phyloP scores from a whole-genome alignment of 37 sponge, comb jelly and placozoan species.

The Bolinopsis microptera region DNA sequence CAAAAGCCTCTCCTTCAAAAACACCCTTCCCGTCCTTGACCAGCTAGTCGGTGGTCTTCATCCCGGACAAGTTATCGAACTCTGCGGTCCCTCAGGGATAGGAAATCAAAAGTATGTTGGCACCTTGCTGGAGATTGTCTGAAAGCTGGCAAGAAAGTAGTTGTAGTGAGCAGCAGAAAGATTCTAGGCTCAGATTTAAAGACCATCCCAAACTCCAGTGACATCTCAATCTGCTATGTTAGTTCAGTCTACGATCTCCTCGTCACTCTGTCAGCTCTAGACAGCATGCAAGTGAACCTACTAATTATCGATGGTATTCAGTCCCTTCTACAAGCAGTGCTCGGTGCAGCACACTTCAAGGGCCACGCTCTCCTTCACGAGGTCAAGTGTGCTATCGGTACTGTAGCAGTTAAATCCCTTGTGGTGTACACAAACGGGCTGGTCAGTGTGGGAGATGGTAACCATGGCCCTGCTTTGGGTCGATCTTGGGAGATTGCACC shows the following conservation, averaged over 20 bases:
- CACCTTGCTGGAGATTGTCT: conserved; percentile 30
- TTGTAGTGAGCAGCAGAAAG: neutral
- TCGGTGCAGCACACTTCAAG: neutral
- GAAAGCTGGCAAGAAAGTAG: neutral
- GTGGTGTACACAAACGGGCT: conserved; percentile 39
- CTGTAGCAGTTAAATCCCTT: neutral
- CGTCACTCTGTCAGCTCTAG: neutral
- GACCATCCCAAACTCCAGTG: neutral
- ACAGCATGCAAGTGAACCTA: neutral
- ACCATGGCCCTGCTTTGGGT: conserved; percentile 47
- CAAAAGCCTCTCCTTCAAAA: neutral
- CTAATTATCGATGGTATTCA: conserved; percentile 32
- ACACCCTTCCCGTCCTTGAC: conserved; percentile 34
- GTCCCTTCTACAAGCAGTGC: neutral
- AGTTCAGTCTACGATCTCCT: conserved; percentile 25
- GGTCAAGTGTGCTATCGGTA: neutral
- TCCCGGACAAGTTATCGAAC: conserved; percentile 47
- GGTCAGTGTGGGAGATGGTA: conserved; percentile 40
- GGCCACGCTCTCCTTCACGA: conserved; percentile 47
- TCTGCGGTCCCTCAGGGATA: conserved; percentile 24
- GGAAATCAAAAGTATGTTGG: conserved; percentile 1
- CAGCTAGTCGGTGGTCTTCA: conserved; percentile 5
- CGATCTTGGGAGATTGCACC: conserved; percentile 10
- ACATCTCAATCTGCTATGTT: neutral
- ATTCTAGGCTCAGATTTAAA: neutral